Conservation (phyloP, 2,888 invertebrate species). For the Chalcis sispes region DNA sequence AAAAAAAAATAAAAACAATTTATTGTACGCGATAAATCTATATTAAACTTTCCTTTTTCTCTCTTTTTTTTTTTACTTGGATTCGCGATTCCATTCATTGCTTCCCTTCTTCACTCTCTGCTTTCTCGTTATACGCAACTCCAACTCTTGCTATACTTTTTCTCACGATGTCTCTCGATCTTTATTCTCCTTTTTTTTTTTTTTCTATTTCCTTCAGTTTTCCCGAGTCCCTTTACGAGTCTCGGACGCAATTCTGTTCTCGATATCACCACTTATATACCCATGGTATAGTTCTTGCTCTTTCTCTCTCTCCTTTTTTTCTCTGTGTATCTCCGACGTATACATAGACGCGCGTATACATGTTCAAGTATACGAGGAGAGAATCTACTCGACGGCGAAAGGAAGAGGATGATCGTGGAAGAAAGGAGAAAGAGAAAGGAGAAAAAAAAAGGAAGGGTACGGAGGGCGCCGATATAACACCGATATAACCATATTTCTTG, state of each 20-base stretch:
- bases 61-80: neutral
- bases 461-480: slow-evolving; percentile 1
- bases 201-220: slow-evolving; percentile 36
- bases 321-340: no score
- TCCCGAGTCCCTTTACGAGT: slow-evolving; percentile 36
- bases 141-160: slow-evolving; percentile 40
- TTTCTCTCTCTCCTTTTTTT: no score
- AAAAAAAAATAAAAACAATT: no score
- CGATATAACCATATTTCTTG: slow-evolving; percentile 37
- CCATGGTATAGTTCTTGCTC: neutral
- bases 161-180: neutral
- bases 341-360: no score
- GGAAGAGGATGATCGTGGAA: neutral
- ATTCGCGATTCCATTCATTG: neutral
- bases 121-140: slow-evolving; percentile 18
- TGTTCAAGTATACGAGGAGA: neutral
- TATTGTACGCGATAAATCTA: no score
- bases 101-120: neutral
- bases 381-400: slow-evolving; percentile 33
- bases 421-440: neutral
- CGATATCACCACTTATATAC: slow-evolving; percentile 41
- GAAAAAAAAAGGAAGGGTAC: neutral
- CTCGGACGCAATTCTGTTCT: slow-evolving; percentile 41
- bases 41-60: no score
- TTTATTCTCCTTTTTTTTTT: no score